Percentiles rank a stretch among this genome's conserved stretches.
Conservation (phyloP, 30 jellyfish, hydroid and myxozoan species). For the Calvadosia cruxmelitensis region DNA sequence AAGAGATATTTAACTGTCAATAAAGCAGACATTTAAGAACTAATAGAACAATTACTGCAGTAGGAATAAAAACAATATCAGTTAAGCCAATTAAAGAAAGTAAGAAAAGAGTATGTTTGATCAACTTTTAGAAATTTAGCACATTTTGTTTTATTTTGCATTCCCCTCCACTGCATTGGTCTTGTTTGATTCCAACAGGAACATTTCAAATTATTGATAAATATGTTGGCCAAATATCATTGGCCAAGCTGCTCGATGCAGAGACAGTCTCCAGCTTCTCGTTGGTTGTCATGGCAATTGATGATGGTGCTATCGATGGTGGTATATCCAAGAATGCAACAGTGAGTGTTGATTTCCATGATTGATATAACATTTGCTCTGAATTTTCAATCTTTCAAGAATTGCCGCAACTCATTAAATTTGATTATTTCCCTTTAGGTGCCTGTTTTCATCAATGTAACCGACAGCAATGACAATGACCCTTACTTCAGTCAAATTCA, state of each 20-base stretch:
- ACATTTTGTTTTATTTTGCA: no score
- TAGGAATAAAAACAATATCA: no score
- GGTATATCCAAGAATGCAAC: slow-evolving; percentile 44
- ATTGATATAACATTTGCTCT: no score
- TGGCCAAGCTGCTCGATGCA: slow-evolving; percentile 29
- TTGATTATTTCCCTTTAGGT: slow-evolving; percentile 16
- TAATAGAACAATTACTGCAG: no score
- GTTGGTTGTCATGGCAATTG: slow-evolving; percentile 59
- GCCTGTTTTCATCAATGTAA: slow-evolving; percentile 25
- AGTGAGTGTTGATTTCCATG: slow-evolving; percentile 42
- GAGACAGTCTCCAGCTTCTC: slow-evolving; percentile 21
- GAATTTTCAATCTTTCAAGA: no score
- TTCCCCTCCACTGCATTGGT: no score
- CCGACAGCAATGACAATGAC: slow-evolving; percentile 66
- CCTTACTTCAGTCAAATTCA: slow-evolving; percentile 46
- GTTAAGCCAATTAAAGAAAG: no score
- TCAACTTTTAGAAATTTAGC: no score
- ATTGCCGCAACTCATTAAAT: no score
- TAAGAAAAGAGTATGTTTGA: no score
- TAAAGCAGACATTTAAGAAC: no score
- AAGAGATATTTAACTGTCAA: no score
- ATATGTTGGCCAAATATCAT: slow-evolving; percentile 26
- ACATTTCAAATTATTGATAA: slow-evolving; percentile 27
- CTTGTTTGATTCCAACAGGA: slow-evolving; percentile 6
- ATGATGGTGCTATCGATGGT: slow-evolving; percentile 31